These are phyloP conservation scores for Drosophila repletoides DNA, from an alignment of 1,140 invertebrate genomes.

Conservation along the genomic window DNA sequence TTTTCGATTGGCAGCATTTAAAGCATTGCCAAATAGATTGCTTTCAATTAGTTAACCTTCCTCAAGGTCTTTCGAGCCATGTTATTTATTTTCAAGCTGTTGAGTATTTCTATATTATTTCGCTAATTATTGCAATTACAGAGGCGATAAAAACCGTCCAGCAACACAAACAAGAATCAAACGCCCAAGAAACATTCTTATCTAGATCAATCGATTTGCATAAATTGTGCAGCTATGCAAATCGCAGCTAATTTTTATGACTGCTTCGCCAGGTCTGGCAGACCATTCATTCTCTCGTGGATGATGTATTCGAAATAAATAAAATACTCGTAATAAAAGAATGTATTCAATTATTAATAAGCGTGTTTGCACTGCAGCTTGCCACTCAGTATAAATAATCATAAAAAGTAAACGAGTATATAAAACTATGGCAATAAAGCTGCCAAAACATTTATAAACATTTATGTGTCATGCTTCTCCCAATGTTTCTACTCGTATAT, in stretches of 20 bases:
- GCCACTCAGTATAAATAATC: background rate
- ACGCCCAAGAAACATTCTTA: constrained; percentile 51
- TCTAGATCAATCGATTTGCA: constrained; percentile 68
- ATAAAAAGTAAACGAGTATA: background rate
- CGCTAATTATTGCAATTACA: constrained; percentile 74
- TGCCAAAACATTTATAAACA: no score
- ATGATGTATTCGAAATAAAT: constrained; percentile 7
- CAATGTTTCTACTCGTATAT: no score
- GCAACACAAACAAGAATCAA: constrained; percentile 22
- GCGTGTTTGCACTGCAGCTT: background rate
- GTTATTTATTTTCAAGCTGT: background rate
- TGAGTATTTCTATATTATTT: constrained; percentile 6
- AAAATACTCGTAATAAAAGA: background rate
- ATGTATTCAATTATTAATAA: constrained; percentile 30
- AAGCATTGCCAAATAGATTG: constrained; percentile 20
- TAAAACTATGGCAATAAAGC: no score
- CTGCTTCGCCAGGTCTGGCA: constrained; percentile 52
- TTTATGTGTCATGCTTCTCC: no score
- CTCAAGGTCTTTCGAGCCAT: constrained; percentile 40
- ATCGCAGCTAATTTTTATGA: constrained; percentile 76
- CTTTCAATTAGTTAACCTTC: constrained; percentile 57
- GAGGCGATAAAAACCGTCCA: constrained; percentile 60
- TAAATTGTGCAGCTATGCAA: constrained; percentile 76
- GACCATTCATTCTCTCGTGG: constrained; percentile 53
- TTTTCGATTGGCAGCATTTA: constrained; percentile 1